These are phyloP conservation scores for Metellina segmentata DNA, from an alignment of 2,888 invertebrate species.

Conservation along the genomic window DNA sequence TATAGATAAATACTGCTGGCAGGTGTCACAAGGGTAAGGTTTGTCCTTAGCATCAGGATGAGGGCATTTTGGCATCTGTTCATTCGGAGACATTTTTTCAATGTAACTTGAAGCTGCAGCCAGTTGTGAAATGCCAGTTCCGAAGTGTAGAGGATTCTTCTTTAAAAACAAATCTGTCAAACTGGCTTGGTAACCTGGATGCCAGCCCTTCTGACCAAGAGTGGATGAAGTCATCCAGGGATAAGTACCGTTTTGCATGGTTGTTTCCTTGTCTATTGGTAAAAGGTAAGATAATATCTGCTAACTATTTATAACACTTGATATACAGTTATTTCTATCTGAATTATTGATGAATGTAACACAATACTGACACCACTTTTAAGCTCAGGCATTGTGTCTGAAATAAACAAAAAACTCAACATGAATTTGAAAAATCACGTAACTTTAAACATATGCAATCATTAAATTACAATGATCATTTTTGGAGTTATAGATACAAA, in stretches of 20 bases:
- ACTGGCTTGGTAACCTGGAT: constrained; percentile 78
- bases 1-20: constrained; percentile 77
- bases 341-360: constrained; percentile 43
- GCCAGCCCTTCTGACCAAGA: constrained; percentile 77
- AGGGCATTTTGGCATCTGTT: constrained; percentile 77
- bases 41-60: constrained; percentile 77
- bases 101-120: constrained; percentile 78
- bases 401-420: constrained; percentile 24
- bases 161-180: constrained; percentile 78
- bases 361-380: constrained; percentile 67
- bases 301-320: constrained; percentile 25
- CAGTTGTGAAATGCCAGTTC: constrained; percentile 78
- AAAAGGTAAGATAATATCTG: constrained; percentile 6
- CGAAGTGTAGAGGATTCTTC: constrained; percentile 77
- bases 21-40: constrained; percentile 77
- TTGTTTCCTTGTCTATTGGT: constrained; percentile 1
- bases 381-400: constrained; percentile 74
- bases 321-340: constrained; percentile 37
- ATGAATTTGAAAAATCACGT: background rate
- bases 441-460: background rate
- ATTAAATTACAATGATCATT: too few relatives aligned
- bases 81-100: constrained; percentile 78
- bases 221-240: constrained; percentile 78
- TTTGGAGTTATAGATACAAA: too few relatives aligned
- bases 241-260: constrained; percentile 78